These are phyloP conservation scores for Microchirus variegatus DNA, from an alignment of 2,797 vertebrate genomes.

Conservation along the genomic window DNA sequence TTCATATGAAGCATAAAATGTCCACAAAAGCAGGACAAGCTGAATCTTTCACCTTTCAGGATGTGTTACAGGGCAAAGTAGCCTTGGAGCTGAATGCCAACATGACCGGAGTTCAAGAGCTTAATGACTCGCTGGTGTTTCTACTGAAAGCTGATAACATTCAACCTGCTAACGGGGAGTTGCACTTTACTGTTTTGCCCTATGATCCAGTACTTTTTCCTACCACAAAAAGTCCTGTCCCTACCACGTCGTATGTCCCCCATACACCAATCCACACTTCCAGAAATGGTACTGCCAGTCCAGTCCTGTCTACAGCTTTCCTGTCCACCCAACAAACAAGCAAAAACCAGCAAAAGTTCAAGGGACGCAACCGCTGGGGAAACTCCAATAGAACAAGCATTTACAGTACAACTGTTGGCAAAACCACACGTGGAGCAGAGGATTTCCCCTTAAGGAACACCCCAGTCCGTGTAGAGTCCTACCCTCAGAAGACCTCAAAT, in stretches of 20 bases:
- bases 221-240: constrained; percentile 61
- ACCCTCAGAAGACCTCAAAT: constrained; percentile 73
- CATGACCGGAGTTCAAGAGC: constrained; percentile 77
- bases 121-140: constrained; percentile 89
- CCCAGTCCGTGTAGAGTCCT: constrained; percentile 70
- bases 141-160: constrained; percentile 84
- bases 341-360: constrained; percentile 75
- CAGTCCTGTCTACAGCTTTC: constrained; percentile 46
- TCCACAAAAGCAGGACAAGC: constrained; percentile 44
- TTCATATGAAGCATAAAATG: constrained; percentile 54
- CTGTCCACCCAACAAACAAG: constrained; percentile 60
- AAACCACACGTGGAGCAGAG: constrained; percentile 58
- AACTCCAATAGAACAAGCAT: constrained; percentile 64
- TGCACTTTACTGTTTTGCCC: constrained; percentile 84
- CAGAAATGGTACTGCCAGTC: constrained; percentile 41
- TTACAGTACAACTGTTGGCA: constrained; percentile 67
- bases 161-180: constrained; percentile 83
- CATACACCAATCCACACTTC: constrained; percentile 51
- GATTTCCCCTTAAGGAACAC: constrained; percentile 70
- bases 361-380: constrained; percentile 79
- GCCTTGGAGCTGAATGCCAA: constrained; percentile 82
- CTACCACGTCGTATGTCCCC: constrained; percentile 51
- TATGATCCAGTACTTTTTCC: constrained; percentile 68
- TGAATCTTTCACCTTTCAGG: constrained; percentile 84
- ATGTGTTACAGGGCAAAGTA: constrained; percentile 79